phyloP scores from a whole-genome alignment of 2,113 vertebrate species.

The Mystacornis crossleyi region DNA sequence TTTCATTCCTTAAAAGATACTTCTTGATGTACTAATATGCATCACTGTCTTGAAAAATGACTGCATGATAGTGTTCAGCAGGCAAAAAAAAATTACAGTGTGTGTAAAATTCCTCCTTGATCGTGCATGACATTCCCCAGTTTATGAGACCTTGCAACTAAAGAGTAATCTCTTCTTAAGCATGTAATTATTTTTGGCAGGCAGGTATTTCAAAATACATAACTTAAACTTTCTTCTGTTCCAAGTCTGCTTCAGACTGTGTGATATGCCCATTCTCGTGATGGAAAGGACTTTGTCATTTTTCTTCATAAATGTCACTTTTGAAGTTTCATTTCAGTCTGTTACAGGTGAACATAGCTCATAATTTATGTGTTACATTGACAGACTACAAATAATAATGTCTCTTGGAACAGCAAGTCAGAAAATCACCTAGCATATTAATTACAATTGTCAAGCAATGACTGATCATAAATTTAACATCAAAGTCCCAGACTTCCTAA shows the following conservation, averaged over 20 bases:
- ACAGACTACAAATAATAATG: conserved; percentile 53
- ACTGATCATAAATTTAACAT: conserved; percentile 52
- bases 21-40: neutral
- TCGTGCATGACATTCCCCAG: neutral
- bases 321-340: conserved; percentile 60
- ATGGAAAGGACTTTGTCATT: conserved; percentile 42
- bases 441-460: conserved; percentile 52
- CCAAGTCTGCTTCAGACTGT: neutral
- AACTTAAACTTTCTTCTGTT: neutral
- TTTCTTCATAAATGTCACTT: conserved; percentile 71
- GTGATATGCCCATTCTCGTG: neutral
- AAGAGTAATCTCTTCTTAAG: conserved; percentile 14
- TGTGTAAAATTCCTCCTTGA: conserved; percentile 15
- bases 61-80: neutral
- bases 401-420: conserved; percentile 44
- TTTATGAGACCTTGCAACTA: neutral
- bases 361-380: conserved; percentile 57
- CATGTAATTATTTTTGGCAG: conserved; percentile 1
- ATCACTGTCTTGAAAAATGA: neutral
- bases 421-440: conserved; percentile 41
- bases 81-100: neutral
- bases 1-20: neutral
- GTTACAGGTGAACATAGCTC: conserved; percentile 37
- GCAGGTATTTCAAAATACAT: neutral
- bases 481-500: conserved; percentile 25